Evolutionary conservation across 2,113 vertebrate genomes (phyloP), one percentile per base, ranked within the genome.

Genomic region (Hymenochirus boettgeri): DNA sequence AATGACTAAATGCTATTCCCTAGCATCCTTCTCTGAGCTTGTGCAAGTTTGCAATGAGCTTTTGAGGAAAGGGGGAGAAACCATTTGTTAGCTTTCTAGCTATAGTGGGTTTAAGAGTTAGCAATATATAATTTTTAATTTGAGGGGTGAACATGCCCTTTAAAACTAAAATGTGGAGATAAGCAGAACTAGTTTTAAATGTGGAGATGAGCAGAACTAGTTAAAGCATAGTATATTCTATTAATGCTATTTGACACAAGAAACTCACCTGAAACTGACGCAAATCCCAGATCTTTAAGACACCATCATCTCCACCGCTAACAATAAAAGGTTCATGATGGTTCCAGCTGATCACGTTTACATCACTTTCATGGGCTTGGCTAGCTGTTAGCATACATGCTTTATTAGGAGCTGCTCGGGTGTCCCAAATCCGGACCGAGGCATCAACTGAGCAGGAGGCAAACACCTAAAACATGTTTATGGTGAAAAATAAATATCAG

Each of bases 331-430:
- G 92, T 74, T 96, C 93, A 0, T 65, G 83, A 65, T 69, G 76
- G 76, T 90, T 94, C 93, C 93, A 96, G 80, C 85, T 91, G 80
- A 95, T 91, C 18, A 94, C 93, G 0, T 96, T 96, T 67, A 93
- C 73, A 1, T 96, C 93, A 1, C 88, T 85, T 0, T 85, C 69
- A 11, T 95, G 93, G 2, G 93, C 92, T 2, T 77, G 65, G 22
- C 82, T 55, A 4, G 85, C 85, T 2, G 88, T 86, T 24, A 96
- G 87, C 93, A 94, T 94, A 21, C 92, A 96, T 61, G 83, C 83
- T 57, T 76, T 77, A 39, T 87, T 86, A 1, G 92, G 93, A 0
- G 87, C 86, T 1, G 93, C 84, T 8, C 93, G 82, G 47, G 83
- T 79, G 61, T 96, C 93, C 93, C 93, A 96, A 63, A 96, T 71